Conservation (phyloP, 1,140 invertebrate species). For the Thereuonema tuberculata region DNA sequence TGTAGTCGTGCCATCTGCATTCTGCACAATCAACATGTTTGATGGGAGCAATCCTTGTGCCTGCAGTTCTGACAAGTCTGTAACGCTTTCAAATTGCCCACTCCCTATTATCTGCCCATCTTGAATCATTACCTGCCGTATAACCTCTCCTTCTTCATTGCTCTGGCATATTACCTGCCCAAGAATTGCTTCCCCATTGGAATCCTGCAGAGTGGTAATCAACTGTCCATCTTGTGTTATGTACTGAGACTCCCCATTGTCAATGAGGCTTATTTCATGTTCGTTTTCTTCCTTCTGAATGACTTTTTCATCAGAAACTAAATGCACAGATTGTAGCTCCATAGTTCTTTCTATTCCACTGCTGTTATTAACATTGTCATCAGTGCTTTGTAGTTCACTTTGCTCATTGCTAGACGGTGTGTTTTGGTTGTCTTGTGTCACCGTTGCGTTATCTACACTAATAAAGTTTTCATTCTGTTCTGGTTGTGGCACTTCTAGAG, state of each 20-base stretch:
- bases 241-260: neutral
- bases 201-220: neutral
- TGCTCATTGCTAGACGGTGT: too few species aligned
- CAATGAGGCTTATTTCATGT: neutral
- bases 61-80: slow-evolving; percentile 6
- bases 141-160: slow-evolving; percentile 4
- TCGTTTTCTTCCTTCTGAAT: neutral
- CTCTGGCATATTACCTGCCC: slow-evolving; percentile 3
- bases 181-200: neutral
- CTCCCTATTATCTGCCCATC: slow-evolving; percentile 13
- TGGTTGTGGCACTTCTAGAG: too few species aligned
- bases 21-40: slow-evolving; percentile 25
- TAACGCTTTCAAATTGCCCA: slow-evolving; percentile 7
- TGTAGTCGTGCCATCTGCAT: slow-evolving; percentile 24
- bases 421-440: too few species aligned
- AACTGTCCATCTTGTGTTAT: neutral
- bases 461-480: too few species aligned
- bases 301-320: neutral
- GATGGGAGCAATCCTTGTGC: slow-evolving; percentile 13
- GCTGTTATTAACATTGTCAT: too few species aligned
- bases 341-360: too few species aligned
- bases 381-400: too few species aligned
- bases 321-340: too few species aligned
- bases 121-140: slow-evolving; percentile 15
- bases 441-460: too few species aligned